Percentiles rank a stretch among this genome's conserved stretches.
Evolutionary conservation across 2,888 invertebrate species (phyloP).

Genomic region (Drosophila peninsularis): DNA sequence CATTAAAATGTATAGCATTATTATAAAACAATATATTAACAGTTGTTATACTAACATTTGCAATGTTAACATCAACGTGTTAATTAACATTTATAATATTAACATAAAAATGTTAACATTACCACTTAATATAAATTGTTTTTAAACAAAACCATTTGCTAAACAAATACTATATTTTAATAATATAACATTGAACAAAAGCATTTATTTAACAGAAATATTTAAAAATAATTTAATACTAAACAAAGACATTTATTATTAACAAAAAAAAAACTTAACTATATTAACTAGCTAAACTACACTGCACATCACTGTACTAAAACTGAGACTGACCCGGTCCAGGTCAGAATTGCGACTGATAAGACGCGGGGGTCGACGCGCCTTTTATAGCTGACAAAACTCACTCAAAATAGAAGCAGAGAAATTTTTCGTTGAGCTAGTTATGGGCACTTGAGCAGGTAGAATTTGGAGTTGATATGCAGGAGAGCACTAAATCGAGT

Average conservation of each 20-base stretch:
- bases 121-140: too few species aligned
- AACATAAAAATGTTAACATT: too few species aligned
- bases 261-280: not conserved
- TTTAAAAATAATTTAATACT: not conserved
- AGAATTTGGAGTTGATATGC: too few species aligned
- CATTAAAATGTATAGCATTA: too few species aligned
- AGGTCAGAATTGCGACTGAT: constrained; percentile 2
- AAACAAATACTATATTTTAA: too few species aligned
- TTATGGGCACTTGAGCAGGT: not conserved
- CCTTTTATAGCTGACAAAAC: constrained; percentile 1
- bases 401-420: constrained; percentile 1
- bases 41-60: too few species aligned
- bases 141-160: too few species aligned
- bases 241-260: not conserved
- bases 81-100: too few species aligned
- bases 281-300: not conserved
- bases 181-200: too few species aligned
- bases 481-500: not conserved
- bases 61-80: too few species aligned
- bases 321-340: not conserved
- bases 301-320: not conserved
- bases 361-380: not conserved
- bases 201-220: not conserved
- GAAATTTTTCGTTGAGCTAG: not conserved
- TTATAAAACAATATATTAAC: too few species aligned